Conservation (phyloP, 2,113 vertebrate species). For the Brienomyrus longianalis region DNA sequence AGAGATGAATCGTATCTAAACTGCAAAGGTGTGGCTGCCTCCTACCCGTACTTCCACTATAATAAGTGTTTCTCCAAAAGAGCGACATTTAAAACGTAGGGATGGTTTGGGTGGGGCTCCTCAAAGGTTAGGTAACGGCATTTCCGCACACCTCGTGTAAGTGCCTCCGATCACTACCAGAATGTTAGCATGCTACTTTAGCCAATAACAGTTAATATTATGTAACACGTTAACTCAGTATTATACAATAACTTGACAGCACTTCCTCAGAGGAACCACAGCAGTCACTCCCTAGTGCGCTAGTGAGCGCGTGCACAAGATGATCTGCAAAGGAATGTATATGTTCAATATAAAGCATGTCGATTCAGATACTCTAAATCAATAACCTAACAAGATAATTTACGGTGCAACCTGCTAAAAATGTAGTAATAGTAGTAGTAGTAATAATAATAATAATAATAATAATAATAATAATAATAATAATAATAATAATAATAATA, state of each 20-base stretch:
- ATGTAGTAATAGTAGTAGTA: background rate
- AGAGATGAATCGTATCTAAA: background rate
- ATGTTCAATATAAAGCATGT: background rate
- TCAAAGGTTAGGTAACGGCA: background rate
- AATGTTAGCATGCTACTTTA: background rate
- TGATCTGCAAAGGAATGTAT: background rate
- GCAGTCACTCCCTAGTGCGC: constrained; percentile 11
- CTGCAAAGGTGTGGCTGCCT: background rate
- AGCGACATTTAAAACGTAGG: background rate
- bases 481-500: background rate
- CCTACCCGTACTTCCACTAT: background rate
- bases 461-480: background rate
- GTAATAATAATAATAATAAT: background rate
- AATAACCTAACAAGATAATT: background rate
- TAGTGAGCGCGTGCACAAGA: background rate
- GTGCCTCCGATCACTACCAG: background rate
- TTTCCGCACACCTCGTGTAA: background rate
- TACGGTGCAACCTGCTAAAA: background rate
- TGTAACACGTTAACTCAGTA: background rate
- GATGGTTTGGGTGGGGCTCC: background rate
- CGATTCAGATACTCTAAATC: background rate
- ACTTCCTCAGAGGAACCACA: background rate
- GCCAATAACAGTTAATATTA: background rate
- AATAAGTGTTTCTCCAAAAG: background rate
- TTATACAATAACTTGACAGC: background rate